Conservation (phyloP, 2,113 vertebrate species). For the Mohoua ochrocephala region DNA sequence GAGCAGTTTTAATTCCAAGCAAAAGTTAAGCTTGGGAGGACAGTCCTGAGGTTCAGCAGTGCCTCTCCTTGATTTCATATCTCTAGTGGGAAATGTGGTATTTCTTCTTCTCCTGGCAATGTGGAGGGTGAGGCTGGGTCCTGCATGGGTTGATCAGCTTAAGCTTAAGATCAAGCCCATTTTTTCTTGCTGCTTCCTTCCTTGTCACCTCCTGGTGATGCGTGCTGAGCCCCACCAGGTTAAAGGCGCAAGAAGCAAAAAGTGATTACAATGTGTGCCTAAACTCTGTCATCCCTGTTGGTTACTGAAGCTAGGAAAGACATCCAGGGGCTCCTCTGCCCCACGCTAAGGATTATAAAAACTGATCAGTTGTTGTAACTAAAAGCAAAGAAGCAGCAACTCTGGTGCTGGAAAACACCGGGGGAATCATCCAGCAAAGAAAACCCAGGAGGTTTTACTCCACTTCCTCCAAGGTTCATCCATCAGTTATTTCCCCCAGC, state of each 20-base stretch:
- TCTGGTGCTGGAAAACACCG: background rate
- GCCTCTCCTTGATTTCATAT: background rate
- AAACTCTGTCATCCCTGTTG: background rate
- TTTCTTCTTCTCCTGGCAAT: background rate
- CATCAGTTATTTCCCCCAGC: rapidly evolving
- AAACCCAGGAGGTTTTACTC: background rate
- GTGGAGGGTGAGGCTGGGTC: background rate
- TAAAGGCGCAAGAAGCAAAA: background rate
- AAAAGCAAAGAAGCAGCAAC: background rate
- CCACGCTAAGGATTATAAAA: rapidly evolving
- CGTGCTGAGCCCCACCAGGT: background rate
- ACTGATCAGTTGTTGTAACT: background rate
- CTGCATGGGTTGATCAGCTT: background rate
- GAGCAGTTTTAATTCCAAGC: background rate
- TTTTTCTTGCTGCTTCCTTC: background rate
- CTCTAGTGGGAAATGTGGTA: background rate
- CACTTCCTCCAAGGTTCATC: background rate
- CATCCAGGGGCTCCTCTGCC: background rate
- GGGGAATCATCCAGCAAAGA: background rate
- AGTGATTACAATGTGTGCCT: background rate
- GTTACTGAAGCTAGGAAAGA: background rate
- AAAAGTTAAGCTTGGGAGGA: background rate
- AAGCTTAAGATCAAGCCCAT: background rate
- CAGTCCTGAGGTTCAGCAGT: background rate
- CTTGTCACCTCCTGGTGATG: background rate